These are phyloP conservation scores for Andrena bucephala DNA, from an alignment of 2,888 invertebrate genomes.

Conservation along the genomic window DNA sequence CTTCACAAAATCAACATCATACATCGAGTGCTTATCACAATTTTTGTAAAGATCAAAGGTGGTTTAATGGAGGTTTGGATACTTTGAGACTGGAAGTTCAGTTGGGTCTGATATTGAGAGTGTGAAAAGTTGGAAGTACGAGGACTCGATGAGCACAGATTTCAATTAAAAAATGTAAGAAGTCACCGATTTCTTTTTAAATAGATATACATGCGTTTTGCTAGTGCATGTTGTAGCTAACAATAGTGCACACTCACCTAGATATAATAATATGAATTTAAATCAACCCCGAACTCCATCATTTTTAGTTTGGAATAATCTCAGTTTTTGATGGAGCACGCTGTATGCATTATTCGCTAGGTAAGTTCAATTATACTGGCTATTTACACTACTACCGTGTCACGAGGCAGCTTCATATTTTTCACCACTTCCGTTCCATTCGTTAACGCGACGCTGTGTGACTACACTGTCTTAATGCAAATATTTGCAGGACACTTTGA, in stretches of 20 bases:
- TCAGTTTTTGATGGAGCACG: too few species aligned
- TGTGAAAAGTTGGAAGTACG: neutral
- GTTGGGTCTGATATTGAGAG: neutral
- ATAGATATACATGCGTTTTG: too few species aligned
- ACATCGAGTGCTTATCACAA: neutral
- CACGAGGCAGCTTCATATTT: slow-evolving; percentile 6
- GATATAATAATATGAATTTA: neutral
- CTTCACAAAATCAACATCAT: neutral
- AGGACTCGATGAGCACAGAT: neutral
- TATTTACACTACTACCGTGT: slow-evolving; percentile 13
- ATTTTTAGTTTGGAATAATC: too few species aligned
- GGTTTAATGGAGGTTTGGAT: neutral
- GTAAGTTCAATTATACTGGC: slow-evolving; percentile 47
- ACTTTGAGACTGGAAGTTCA: neutral
- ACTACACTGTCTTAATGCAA: slow-evolving; percentile 32
- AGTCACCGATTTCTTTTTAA: too few species aligned
- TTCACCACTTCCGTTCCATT: slow-evolving; percentile 3
- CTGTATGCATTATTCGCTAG: slow-evolving; percentile 20
- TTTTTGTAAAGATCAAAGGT: slow-evolving; percentile 19
- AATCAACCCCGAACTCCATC: neutral
- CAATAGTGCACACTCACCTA: too few species aligned
- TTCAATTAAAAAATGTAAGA: too few species aligned
- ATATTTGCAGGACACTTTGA: slow-evolving; percentile 45
- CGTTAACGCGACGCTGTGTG: slow-evolving; percentile 25
- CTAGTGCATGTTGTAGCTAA: too few species aligned